Evolutionary conservation across 1,140 invertebrate species (phyloP), one percentile per base, ranked within the genome.

Genomic region (Zaprionus tsacasi): DNA sequence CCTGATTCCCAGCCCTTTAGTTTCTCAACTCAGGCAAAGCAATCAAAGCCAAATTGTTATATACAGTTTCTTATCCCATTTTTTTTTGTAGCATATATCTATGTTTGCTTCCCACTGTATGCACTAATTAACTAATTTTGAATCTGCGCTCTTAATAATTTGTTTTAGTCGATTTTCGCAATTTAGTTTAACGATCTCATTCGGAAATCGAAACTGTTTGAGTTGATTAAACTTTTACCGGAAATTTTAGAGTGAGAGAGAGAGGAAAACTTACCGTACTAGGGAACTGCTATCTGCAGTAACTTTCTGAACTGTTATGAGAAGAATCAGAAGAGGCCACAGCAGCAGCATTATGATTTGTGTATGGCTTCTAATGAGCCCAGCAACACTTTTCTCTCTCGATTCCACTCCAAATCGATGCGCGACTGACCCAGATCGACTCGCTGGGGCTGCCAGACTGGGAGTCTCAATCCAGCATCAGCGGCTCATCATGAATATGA

Each of bases 351-450:
- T 57, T 30, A 54, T 56, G 10, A 66, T 61, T 55, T 61, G 48
- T 70, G 15, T 63, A 13, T 45, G 30, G 27, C 21, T 11, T 60
- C 36, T 48, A 54, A 81, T 81, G 36, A 66, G 57, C 65, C 67
- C 76, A 70, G 68, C 80, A 77, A 83, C 71, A 83, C 71, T 58
- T 68, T 65, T 75, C 55, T 56, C 11, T 38, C 36, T 45, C n/a
- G n/a, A 45, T 45, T 15, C 54, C 50, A 54, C 13, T 66, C 55
- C 59, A 66, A 56, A 66, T 65, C 59, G 54, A 61, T 59, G 56
- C 68, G 55, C 64, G 60, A 48, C 33, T 70, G 82, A 82, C 82
- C 82, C 68, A 85, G 63, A 70, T 85, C 54, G 71, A 21, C 45
- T 66, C 6, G 59, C 45, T 67, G 57, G 64, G 60, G 60, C 50